A percentile compares a stretch with the other conserved stretches of the same genome.
These are phyloP conservation scores for Caenorhabditis virilis DNA, from an alignment of 2,888 invertebrate species.

Conservation along the genomic window DNA sequence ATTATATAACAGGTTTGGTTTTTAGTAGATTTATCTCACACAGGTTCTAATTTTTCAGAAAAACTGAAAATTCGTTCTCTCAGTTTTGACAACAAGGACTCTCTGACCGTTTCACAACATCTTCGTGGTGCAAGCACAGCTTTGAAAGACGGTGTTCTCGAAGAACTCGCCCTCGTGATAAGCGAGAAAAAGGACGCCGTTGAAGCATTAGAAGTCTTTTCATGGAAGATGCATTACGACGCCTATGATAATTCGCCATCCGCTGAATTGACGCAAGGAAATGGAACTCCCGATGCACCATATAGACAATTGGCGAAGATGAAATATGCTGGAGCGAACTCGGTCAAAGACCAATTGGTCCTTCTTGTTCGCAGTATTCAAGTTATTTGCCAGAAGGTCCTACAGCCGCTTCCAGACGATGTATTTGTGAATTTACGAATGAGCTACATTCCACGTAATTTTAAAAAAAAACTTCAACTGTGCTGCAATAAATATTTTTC, in stretches of 20 bases:
- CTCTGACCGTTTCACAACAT: not conserved
- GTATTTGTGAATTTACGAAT: slow-evolving; percentile 7
- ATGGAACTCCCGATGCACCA: not conserved
- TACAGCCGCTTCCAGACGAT: slow-evolving; percentile 4
- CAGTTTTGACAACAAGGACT: slow-evolving; percentile 1
- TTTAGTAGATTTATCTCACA: not conserved
- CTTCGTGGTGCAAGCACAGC: slow-evolving; percentile 5
- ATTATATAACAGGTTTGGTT: slow-evolving; percentile 13
- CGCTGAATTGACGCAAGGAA: not conserved
- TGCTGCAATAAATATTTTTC: not conserved
- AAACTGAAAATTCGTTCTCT: slow-evolving; percentile 9
- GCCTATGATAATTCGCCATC: slow-evolving; percentile 1
- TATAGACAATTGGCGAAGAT: not conserved
- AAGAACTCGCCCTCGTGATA: slow-evolving; percentile 13
- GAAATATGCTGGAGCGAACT: not conserved
- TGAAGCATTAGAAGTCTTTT: slow-evolving; percentile 19
- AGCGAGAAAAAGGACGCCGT: slow-evolving; percentile 4
- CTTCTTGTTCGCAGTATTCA: slow-evolving; percentile 10
- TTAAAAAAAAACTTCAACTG: not conserved
- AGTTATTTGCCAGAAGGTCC: slow-evolving; percentile 9
- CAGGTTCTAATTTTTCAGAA: slow-evolving; percentile 3
- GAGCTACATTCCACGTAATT: slow-evolving; percentile 4
- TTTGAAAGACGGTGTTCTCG: slow-evolving; percentile 3
- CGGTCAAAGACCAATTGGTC: slow-evolving; percentile 14
- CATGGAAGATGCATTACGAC: slow-evolving; percentile 15